Percentiles rank a stretch among this genome's conserved stretches.
Evolutionary conservation across 1,140 invertebrate genomes (phyloP).

Genomic region (Zophobas atratus): DNA sequence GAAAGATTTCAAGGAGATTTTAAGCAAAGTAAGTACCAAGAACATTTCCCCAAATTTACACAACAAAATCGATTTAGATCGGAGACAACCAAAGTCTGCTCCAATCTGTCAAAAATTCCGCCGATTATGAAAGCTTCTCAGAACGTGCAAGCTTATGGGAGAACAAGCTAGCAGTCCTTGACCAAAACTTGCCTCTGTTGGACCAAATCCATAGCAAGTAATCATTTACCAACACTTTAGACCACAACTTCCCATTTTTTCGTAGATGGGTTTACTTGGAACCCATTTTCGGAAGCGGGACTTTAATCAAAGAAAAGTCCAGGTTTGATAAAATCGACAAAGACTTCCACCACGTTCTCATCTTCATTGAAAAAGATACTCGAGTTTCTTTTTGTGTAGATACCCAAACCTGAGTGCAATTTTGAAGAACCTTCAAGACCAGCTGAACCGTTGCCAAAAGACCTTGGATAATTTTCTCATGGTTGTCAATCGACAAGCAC

Average conservation of each 20-base stretch:
- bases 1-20: slow-evolving; percentile 90
- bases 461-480: slow-evolving; percentile 96
- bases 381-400: slow-evolving; percentile 84
- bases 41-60: slow-evolving; percentile 1
- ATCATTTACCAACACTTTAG: slow-evolving; percentile 3
- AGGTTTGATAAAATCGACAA: slow-evolving; percentile 92
- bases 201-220: slow-evolving; percentile 90
- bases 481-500: slow-evolving; percentile 68
- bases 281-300: slow-evolving; percentile 93
- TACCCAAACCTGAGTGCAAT: slow-evolving; percentile 83
- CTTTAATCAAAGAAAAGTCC: slow-evolving; percentile 84
- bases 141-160: slow-evolving; percentile 90
- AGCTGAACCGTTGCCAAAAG: slow-evolving; percentile 92
- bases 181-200: slow-evolving; percentile 81
- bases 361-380: slow-evolving; percentile 83
- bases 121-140: slow-evolving; percentile 82
- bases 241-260: slow-evolving; percentile 48
- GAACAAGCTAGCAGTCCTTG: slow-evolving; percentile 82
- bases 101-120: slow-evolving; percentile 89
- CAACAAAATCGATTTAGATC: slow-evolving; percentile 72
- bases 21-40: slow-evolving; percentile 62
- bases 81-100: slow-evolving; percentile 94
- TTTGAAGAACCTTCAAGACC: slow-evolving; percentile 87
- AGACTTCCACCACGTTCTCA: slow-evolving; percentile 88
- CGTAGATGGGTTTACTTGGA: slow-evolving; percentile 98